phyloP scores from a whole-genome alignment of 2,797 vertebrate genomes.

The Bryconaethiops microstoma region DNA sequence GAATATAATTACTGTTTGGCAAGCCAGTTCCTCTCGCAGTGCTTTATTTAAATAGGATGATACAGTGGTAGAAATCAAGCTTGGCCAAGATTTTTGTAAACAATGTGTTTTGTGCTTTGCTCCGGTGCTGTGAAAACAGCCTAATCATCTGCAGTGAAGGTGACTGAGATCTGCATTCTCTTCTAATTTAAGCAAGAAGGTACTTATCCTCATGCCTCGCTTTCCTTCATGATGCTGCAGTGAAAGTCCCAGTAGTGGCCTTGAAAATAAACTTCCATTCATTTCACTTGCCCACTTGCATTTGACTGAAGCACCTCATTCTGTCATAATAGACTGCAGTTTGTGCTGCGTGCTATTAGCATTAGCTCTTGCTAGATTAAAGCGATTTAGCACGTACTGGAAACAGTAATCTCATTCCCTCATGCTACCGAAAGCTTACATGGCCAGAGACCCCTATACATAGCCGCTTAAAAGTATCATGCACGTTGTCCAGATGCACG shows the following conservation, averaged over 20 bases:
- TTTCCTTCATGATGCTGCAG: background rate
- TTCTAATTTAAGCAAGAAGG: constrained; percentile 24
- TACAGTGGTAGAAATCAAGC: background rate
- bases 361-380: background rate
- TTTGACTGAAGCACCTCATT: constrained; percentile 7
- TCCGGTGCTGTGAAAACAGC: constrained; percentile 23
- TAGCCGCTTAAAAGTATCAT: constrained; percentile 13
- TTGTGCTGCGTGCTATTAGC: background rate
- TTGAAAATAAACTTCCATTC: constrained; percentile 36
- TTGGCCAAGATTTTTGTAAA: constrained; percentile 23
- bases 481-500: background rate
- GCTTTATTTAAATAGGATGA: constrained; percentile 30
- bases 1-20: constrained; percentile 46
- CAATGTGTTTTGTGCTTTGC: constrained; percentile 17
- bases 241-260: background rate
- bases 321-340: constrained; percentile 31
- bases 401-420: background rate
- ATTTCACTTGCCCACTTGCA: constrained; percentile 16
- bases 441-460: background rate
- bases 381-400: constrained; percentile 9
- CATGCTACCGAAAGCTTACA: background rate
- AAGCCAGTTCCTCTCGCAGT: constrained; percentile 21
- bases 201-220: background rate
- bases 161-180: constrained; percentile 20
- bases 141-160: constrained; percentile 16